A percentile compares a stretch with the other conserved stretches of the same genome.
Evolutionary conservation across 2,113 vertebrate genomes (phyloP).

Genomic region (Tympanuchus pallidicinctus): DNA sequence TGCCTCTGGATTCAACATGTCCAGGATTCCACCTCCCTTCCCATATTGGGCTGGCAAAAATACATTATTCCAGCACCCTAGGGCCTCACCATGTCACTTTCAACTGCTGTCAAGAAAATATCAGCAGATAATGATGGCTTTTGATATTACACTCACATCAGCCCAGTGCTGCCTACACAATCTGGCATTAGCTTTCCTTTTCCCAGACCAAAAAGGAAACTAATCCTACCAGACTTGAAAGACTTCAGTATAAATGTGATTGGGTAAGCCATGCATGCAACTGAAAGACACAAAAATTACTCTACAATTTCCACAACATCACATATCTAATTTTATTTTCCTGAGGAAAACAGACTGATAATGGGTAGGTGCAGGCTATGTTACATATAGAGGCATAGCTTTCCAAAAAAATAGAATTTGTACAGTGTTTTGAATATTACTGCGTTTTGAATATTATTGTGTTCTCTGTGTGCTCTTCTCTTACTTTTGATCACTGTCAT

Average conservation of each 20-base stretch:
- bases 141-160: neutral
- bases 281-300: neutral
- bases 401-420: neutral
- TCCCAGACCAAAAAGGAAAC: neutral
- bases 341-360: neutral
- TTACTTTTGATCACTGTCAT: neutral
- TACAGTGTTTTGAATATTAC: neutral
- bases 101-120: neutral
- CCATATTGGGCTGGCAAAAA: neutral
- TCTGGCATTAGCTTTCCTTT: neutral
- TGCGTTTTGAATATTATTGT: neutral
- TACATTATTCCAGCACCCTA: neutral
- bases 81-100: neutral
- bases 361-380: neutral
- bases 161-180: neutral
- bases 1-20: neutral
- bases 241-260: neutral
- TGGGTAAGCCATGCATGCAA: neutral
- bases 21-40: neutral
- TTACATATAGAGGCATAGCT: neutral
- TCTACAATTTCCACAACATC: neutral
- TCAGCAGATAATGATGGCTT: neutral
- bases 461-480: neutral
- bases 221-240: neutral
- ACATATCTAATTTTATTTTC: neutral